A percentile compares a stretch with the other conserved stretches of the same genome.
Evolutionary conservation across 2,113 vertebrate genomes (phyloP).

Genomic region (Corvus moneduloides): DNA sequence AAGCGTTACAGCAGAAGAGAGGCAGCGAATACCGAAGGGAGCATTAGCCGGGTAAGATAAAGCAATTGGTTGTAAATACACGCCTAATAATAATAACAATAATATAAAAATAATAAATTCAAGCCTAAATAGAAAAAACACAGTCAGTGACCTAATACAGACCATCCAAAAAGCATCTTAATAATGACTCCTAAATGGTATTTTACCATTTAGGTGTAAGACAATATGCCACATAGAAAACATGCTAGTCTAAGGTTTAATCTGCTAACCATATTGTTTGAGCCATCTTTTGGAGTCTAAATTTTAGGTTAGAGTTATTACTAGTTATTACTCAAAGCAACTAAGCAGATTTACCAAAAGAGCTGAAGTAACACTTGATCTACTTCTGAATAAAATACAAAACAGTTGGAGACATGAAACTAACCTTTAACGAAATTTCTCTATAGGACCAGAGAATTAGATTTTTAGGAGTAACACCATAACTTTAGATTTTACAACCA

Average conservation of each 20-base stretch:
- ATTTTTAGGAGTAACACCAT: background rate
- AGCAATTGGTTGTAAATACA: background rate
- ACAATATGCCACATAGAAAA: background rate
- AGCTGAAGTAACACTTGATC: background rate
- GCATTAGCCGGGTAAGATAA: background rate
- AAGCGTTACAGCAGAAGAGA: background rate
- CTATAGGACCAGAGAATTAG: background rate
- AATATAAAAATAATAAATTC: background rate
- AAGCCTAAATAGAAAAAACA: background rate
- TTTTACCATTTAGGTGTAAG: background rate
- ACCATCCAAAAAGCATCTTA: background rate
- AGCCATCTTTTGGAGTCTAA: background rate
- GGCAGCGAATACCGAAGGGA: fast-evolving
- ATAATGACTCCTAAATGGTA: background rate
- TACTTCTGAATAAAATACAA: background rate
- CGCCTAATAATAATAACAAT: too few relatives aligned
- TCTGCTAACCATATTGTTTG: background rate
- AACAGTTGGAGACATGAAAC: background rate
- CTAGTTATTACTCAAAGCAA: background rate
- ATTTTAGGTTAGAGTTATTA: background rate
- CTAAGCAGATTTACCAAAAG: background rate
- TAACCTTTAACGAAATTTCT: background rate
- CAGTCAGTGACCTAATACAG: background rate
- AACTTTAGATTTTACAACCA: background rate
- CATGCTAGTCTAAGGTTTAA: background rate